These are phyloP conservation scores for Cebidichthys violaceus DNA, from an alignment of 2,113 vertebrate genomes.

Conservation along the genomic window DNA sequence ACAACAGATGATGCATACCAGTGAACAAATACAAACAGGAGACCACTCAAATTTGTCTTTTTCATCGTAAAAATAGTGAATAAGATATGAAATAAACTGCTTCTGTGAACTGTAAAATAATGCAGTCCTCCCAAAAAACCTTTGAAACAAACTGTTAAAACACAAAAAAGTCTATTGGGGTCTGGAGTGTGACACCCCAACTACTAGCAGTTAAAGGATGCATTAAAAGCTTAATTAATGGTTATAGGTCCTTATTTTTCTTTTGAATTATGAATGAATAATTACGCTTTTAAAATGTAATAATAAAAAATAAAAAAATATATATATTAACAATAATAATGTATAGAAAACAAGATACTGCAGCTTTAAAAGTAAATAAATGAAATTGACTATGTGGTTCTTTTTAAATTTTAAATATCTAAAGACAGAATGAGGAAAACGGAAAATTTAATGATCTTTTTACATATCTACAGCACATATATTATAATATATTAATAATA, in stretches of 20 bases:
- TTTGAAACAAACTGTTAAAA: background rate
- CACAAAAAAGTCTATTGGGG: background rate
- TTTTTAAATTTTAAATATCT: no score
- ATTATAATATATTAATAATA: background rate
- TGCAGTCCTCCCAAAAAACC: background rate
- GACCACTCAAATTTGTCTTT: background rate
- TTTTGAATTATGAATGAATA: background rate
- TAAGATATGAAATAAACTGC: background rate
- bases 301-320: background rate
- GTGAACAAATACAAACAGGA: slow-evolving; percentile 46
- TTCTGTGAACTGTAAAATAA: background rate
- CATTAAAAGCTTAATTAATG: background rate
- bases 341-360: background rate
- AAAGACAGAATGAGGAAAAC: background rate
- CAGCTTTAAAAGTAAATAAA: background rate
- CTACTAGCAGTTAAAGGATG: background rate
- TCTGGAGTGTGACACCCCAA: background rate
- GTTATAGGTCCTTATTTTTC: no score
- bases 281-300: background rate
- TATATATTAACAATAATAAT: background rate
- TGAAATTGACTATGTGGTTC: no score
- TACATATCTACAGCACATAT: background rate
- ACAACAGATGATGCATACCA: slow-evolving; percentile 58
- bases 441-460: no score
- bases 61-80: slow-evolving; percentile 1